These are phyloP conservation scores for Agonopterix arenella DNA, from an alignment of 2,888 invertebrate genomes.

Conservation along the genomic window DNA sequence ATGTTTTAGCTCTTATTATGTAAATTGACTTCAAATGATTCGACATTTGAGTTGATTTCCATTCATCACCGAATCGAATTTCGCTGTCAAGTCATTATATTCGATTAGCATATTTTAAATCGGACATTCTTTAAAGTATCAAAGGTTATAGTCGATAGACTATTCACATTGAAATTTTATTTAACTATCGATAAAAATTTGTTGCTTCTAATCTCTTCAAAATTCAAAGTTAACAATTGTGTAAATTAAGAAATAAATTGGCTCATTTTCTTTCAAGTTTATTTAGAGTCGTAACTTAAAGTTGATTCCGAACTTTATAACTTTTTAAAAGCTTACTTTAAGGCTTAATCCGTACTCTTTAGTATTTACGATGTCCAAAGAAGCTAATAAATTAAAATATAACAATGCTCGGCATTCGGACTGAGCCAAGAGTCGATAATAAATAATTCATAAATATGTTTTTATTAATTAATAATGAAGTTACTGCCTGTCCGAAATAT, in stretches of 20 bases:
- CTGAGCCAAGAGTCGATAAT: constrained; percentile 30
- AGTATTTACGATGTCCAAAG: constrained; percentile 40
- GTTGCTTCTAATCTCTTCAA: not conserved
- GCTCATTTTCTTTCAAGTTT: constrained; percentile 4
- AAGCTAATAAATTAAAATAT: constrained; percentile 48
- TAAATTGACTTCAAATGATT: constrained; percentile 34
- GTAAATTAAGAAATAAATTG: constrained; percentile 13
- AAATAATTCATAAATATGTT: constrained; percentile 62
- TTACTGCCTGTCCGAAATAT: constrained; percentile 31
- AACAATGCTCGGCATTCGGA: constrained; percentile 44
- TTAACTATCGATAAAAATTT: constrained; percentile 3
- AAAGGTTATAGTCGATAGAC: constrained; percentile 13
- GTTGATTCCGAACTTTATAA: constrained; percentile 10
- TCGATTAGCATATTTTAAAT: constrained; percentile 36
- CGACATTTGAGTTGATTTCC: constrained; percentile 38
- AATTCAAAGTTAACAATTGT: constrained; percentile 8
- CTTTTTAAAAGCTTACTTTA: constrained; percentile 4
- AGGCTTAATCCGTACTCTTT: constrained; percentile 7
- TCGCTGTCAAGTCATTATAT: constrained; percentile 31
- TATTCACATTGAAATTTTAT: constrained; percentile 12
- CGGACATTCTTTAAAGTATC: constrained; percentile 12
- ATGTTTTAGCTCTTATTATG: constrained; percentile 40
- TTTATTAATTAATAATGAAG: constrained; percentile 64
- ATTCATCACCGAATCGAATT: constrained; percentile 45
- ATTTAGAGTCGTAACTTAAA: constrained; percentile 15